These are phyloP conservation scores for Galaxias olidus DNA, from an alignment of 2,797 vertebrate genomes.

Conservation along the genomic window DNA sequence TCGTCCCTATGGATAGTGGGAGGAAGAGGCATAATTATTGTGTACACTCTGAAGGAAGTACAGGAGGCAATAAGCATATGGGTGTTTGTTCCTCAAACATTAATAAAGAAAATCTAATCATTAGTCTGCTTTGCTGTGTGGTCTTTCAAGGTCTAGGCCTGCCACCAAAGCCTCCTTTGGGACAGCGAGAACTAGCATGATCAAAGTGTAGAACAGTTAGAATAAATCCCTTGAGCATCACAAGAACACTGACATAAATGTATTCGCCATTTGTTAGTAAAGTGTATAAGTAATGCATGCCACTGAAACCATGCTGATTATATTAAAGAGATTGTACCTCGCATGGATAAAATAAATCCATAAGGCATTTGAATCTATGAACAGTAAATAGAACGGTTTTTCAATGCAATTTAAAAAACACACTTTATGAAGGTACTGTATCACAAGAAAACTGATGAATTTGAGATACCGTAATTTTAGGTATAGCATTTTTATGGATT, in stretches of 20 bases:
- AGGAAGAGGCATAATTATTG: conserved; percentile 69
- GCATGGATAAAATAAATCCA: too few species aligned
- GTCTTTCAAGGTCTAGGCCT: conserved; percentile 39
- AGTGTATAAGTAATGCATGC: too few species aligned
- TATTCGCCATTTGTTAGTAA: conserved; percentile 7
- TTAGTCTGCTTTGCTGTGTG: conserved; percentile 55
- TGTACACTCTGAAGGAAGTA: conserved; percentile 70
- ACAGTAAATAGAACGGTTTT: too few species aligned
- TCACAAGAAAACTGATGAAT: too few species aligned
- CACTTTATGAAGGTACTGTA: too few species aligned
- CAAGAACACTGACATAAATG: conserved; percentile 16
- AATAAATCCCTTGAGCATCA: conserved; percentile 50
- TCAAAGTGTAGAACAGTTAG: conserved; percentile 67
- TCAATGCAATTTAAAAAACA: too few species aligned
- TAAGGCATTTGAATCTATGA: too few species aligned
- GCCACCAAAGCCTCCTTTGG: conserved; percentile 55
- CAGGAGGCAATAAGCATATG: conserved; percentile 64
- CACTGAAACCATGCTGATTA: too few species aligned
- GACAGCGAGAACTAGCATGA: conserved; percentile 40
- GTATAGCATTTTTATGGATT: too few species aligned
- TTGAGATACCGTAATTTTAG: too few species aligned
- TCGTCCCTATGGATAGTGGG: conserved; percentile 51
- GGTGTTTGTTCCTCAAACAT: conserved; percentile 56
- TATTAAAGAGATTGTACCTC: too few species aligned
- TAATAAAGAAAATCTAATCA: conserved; percentile 70